Conservation (phyloP, 2,113 vertebrate genomes). For the Callorhinus ursinus region DNA sequence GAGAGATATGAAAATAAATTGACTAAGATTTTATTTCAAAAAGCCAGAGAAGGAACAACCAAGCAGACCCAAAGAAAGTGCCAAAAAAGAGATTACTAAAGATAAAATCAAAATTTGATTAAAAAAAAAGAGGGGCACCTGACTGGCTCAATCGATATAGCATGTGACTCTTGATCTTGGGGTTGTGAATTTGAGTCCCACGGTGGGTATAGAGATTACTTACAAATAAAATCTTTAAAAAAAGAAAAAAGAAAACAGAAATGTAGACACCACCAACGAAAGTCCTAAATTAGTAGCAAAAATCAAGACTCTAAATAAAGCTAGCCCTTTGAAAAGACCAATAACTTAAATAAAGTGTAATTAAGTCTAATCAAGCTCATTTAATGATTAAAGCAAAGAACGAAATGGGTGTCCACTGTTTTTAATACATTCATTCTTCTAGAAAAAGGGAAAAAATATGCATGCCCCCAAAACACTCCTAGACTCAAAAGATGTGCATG, state of each 20-base stretch:
- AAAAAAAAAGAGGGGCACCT: background rate
- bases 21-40: background rate
- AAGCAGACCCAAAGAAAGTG: background rate
- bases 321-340: background rate
- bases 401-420: conserved; percentile 19
- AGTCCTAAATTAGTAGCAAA: background rate
- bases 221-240: background rate
- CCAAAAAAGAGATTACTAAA: background rate
- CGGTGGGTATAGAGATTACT: background rate
- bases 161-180: background rate
- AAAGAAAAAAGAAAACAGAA: background rate
- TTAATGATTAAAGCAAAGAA: background rate
- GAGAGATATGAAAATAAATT: background rate
- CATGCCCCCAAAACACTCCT: background rate
- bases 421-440: background rate
- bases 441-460: background rate
- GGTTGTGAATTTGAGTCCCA: background rate
- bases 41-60: background rate
- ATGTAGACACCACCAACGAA: background rate
- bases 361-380: background rate
- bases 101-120: background rate
- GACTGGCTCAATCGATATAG: background rate
- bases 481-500: background rate
- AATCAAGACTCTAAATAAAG: background rate
- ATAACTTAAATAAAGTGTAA: background rate